Evolutionary conservation across 2,888 invertebrate genomes (phyloP).

Genomic region (Tachina fera): DNA sequence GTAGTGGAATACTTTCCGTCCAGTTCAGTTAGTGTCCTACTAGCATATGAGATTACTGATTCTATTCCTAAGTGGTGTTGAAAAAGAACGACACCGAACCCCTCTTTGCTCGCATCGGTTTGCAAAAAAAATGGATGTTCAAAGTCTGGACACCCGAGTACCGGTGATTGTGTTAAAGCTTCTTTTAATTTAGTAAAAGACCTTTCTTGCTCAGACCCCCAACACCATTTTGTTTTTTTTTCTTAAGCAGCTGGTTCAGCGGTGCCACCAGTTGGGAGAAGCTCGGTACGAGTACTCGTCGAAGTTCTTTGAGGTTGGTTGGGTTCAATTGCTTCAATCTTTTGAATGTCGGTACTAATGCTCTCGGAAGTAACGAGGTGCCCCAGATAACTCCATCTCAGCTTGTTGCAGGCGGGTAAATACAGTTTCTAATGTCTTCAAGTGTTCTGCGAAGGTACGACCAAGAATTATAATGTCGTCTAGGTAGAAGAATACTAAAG

Average conservation of each 20-base stretch:
- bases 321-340: neutral
- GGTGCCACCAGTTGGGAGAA: conserved; percentile 35
- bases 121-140: conserved; percentile 9
- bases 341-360: conserved; percentile 36
- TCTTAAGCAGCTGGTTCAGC: conserved; percentile 27
- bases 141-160: conserved; percentile 29
- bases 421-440: neutral
- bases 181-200: conserved; percentile 26
- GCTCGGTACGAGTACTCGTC: too few species aligned
- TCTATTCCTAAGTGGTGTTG: conserved; percentile 30
- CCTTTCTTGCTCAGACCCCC: conserved; percentile 21
- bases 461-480: conserved; percentile 46
- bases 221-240: conserved; percentile 35
- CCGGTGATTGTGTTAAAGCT: conserved; percentile 31
- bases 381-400: conserved; percentile 12
- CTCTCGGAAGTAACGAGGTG: conserved; percentile 18
- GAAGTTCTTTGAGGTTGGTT: neutral
- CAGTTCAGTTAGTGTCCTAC: conserved; percentile 31
- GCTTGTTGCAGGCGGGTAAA: conserved; percentile 16
- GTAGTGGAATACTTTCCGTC: conserved; percentile 64
- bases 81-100: conserved; percentile 41
- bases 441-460: conserved; percentile 32
- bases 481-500: conserved; percentile 37
- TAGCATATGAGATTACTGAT: conserved; percentile 51
- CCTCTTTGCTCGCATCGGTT: conserved; percentile 50